Base-by-base conservation (phyloP, 2,797 vertebrate genomes). In the Amblyopsis hoosieri region DNA sequence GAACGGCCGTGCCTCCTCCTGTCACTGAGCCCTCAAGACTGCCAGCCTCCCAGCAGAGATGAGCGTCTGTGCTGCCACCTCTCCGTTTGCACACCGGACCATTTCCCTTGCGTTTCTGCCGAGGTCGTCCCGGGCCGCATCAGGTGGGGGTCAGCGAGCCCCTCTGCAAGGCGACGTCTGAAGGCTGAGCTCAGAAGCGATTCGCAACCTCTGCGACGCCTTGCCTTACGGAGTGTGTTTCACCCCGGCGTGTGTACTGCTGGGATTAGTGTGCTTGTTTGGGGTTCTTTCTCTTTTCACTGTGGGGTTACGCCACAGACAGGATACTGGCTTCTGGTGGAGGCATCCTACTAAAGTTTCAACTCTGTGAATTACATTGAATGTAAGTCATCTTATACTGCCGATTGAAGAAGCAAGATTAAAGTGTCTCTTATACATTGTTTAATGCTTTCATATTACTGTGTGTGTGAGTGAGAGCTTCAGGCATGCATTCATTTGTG, bases 201-300 rank as follows among this genome's bases (percentile, higher is more conserved):
- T 76, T 71, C 2, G 11, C 62, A 23, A 59, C 4, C 61, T 85
- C 76, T 10, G 12, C 60, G 13, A 3, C 45, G 15, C 58, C 46
- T 57, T 62, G 13, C 15, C 60, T 67, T 33, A 47, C 69, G 67
- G 64, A 42, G 54, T 64, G 65, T 37, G 71, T 79, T 50, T 9
- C 37, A 59, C 67, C 57, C 53, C 72, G 77, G 83, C 81, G 82
- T 85, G 86, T 87, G 82, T 81, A 31, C 55, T 63, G 57, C 70
- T 50, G 42, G 2, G 11, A 53, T 75, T 61, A 57, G 68, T 53
- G 48, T 73, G n/a, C 64, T 42, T 54, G 52, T 54, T 13, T 57
- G n/a, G 62, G 12, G 15, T n/a, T 13, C 52, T 42, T 48, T 10
- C 4, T 48, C 12, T 48, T 48, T 13, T 10, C 12, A 12, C 12